Percentiles rank a stretch among this genome's conserved stretches.
These are phyloP conservation scores for Tretioscincus oriximinensis DNA, from an alignment of 2,113 vertebrate species.

Conservation along the genomic window DNA sequence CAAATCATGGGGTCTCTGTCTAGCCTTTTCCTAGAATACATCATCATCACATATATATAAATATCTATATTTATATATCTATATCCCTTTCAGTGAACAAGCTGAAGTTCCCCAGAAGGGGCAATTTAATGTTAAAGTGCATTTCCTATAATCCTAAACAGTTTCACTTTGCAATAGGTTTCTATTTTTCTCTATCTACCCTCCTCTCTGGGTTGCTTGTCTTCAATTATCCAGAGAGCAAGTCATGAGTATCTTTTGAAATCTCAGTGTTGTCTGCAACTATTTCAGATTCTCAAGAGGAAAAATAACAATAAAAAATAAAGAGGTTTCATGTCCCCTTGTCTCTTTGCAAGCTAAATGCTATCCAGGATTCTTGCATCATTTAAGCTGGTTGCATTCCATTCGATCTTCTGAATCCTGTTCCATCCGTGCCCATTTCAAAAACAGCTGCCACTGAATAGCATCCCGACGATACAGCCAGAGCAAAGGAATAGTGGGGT, in stretches of 20 bases:
- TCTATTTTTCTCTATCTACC: conserved; percentile 33
- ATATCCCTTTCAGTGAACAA: conserved; percentile 38
- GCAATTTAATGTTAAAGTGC: conserved; percentile 63
- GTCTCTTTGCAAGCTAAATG: conserved; percentile 52
- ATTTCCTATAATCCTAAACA: conserved; percentile 61
- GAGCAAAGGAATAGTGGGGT: conserved; percentile 9
- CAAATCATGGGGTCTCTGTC: conserved; percentile 31
- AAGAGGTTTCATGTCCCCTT: conserved; percentile 13
- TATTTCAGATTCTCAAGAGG: conserved; percentile 34
- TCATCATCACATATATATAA: conserved; percentile 36
- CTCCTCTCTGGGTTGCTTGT: conserved; percentile 14
- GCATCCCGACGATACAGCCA: conserved; percentile 30
- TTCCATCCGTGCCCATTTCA: conserved; percentile 35
- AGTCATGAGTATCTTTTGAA: conserved; percentile 52
- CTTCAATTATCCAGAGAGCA: conserved; percentile 25
- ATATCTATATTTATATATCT: too few relatives aligned
- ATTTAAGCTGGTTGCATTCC: conserved; percentile 53
- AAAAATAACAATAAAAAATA: neutral
- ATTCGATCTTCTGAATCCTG: conserved; percentile 59
- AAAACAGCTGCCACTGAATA: conserved; percentile 47
- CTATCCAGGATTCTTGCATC: conserved; percentile 38
- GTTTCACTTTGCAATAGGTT: conserved; percentile 53
- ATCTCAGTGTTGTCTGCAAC: conserved; percentile 46
- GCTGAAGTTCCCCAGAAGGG: conserved; percentile 41
- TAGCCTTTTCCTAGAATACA: neutral